Evolutionary conservation across 2,797 vertebrate species (phyloP), one percentile per base, ranked within the genome.

Genomic region (Falco rusticolus): DNA sequence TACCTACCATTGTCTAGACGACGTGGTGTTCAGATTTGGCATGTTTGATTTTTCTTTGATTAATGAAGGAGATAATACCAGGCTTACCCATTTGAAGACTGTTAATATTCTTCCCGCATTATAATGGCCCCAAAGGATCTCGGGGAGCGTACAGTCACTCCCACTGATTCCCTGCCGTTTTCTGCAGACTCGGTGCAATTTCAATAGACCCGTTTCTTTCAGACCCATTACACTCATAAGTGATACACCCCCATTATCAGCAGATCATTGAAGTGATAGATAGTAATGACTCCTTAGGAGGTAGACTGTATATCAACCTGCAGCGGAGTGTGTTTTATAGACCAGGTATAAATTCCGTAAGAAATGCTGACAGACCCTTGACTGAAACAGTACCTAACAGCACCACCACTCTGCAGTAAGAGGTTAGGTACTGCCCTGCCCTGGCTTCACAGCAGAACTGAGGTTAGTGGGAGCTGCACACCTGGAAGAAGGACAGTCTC

Each of bases 231-330:
- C 34, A 71, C 51, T 47, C 84, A 72, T 41, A 81, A 96, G 92
- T 59, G 25, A 96, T 84, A 95, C 74, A 92, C 64, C 93, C 86
- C 85, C 79, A 76, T 96, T 96, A 95, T 95, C 84, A 96, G 87
- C 61, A 83, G 29, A 96, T 80, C 91, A 88, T 54, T 97, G 90
- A 96, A 92, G 83, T 95, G 96, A 95, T 93, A 97, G 91, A 93
- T 95, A 78, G 74, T 81, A 93, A 94, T 93, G 91, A 78, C 41
- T 97, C 43, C 79, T 96, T 87, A 71, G 84, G 69, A 94, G 50
- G 71, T 60, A 93, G 79, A 69, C 33, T 69, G 59, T 60, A 39
- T 89, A 92, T 87, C 87, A 97, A 16, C 51, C 89, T 89, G 79
- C 79, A 93, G 33, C 13, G 5, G 25, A 93, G 43, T 51, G 43